Evolutionary conservation across 2,113 vertebrate species (phyloP), one percentile per base, ranked within the genome.

Genomic region (Sturnira hondurensis): DNA sequence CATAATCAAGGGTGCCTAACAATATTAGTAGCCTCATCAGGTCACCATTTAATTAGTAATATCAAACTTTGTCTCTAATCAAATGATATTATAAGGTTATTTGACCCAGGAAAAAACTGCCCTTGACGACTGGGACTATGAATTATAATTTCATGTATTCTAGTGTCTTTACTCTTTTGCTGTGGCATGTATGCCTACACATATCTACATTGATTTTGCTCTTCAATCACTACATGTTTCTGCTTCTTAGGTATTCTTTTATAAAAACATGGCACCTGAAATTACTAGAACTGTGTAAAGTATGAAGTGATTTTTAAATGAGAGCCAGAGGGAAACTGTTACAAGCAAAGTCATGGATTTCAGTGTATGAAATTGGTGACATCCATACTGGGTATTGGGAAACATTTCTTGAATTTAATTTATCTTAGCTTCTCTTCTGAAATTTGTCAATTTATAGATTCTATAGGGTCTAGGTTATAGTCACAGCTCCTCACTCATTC

Each of bases 221-320:
- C 71, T 78, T 93, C 36, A 58, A 4, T 7, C 52, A 54, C 4
- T 31, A 22, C 19, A 71, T 78, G 82, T 94, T 94, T 83, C 61
- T 89, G 36, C 52, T 68, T 84, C 58, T 81, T n/a, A 52, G 47
- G 36, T 19, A 63, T 26, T 89, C 33, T 80, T 2, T 12, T 70
- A 52, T 91, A 89, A 92, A 95, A 83, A 81, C 2, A 11, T 84
- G 45, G n/a, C 26, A 52, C 8, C 45, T 77, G 26, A 76, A 87
- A 93, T 89, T 86, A 86, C 56, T 56, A 80, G 56, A 45, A 65
- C 78, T 80, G 10, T 58, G 67, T 77, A 86, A 22, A 86, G 38
- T 68, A 80, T 58, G 76, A 94, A 92, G 89, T 73, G 67, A 47
- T 89, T 71, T 92, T 71, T 92, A 83, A 96, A 89, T 70, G 86